phyloP scores from a whole-genome alignment of 2,797 vertebrate genomes.

The Lates japonicus region DNA sequence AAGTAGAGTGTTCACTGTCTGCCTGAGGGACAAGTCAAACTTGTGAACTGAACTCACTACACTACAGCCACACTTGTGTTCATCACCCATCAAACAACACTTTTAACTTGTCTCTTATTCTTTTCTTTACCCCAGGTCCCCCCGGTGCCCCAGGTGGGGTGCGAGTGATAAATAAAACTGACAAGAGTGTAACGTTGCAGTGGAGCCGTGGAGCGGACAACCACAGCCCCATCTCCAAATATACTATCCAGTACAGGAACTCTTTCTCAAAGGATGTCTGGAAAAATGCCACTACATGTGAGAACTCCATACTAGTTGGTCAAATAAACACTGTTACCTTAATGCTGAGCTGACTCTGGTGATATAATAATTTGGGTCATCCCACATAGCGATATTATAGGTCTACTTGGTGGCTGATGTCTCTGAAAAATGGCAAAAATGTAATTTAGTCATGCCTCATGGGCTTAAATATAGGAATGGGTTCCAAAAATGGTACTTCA shows the following conservation, averaged over 20 bases:
- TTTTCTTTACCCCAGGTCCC: constrained; percentile 86
- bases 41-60: constrained; percentile 4
- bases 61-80: neutral
- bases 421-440: no score
- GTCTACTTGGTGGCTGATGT: constrained; percentile 42
- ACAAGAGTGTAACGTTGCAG: constrained; percentile 88
- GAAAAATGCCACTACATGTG: constrained; percentile 95
- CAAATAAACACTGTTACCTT: constrained; percentile 58
- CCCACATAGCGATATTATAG: constrained; percentile 40
- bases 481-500: constrained; percentile 38
- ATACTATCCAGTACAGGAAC: constrained; percentile 92
- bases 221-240: constrained; percentile 97
- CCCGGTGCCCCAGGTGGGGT: constrained; percentile 96
- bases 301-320: constrained; percentile 53
- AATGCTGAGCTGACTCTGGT: constrained; percentile 30
- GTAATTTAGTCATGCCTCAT: constrained; percentile 31
- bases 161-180: constrained; percentile 88
- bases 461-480: constrained; percentile 35
- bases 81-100: constrained; percentile 19
- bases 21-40: constrained; percentile 23
- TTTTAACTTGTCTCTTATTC: constrained; percentile 4
- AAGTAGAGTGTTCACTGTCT: constrained; percentile 9
- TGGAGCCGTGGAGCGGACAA: constrained; percentile 98
- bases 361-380: constrained; percentile 40
- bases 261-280: constrained; percentile 87